Percentiles rank a stretch among this genome's conserved stretches.
Conservation (phyloP, 2,888 invertebrate genomes). For the Antheraea assamensis region DNA sequence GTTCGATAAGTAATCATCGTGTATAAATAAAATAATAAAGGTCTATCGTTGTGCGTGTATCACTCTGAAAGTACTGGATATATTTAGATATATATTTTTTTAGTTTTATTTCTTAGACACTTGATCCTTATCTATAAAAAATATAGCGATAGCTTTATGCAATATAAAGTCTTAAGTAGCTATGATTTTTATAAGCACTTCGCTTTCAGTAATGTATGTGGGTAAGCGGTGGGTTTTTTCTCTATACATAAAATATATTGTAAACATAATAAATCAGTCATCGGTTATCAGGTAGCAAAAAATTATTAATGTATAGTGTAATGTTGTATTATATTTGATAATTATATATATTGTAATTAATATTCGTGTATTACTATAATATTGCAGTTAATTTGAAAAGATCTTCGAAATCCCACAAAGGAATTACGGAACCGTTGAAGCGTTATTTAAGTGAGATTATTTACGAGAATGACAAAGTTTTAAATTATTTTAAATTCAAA, state of each 20-base stretch:
- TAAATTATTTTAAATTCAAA: slow-evolving; percentile 12
- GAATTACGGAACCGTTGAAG: slow-evolving; percentile 3
- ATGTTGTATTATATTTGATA: background rate
- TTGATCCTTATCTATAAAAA: too few relatives aligned
- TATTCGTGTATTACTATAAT: background rate
- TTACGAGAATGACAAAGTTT: background rate
- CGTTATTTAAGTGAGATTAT: slow-evolving; percentile 8
- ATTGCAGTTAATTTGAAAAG: slow-evolving; percentile 11
- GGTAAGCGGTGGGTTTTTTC: too few relatives aligned
- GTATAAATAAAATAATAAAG: too few relatives aligned
- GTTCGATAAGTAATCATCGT: background rate
- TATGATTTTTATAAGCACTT: too few relatives aligned
- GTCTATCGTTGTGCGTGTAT: too few relatives aligned
- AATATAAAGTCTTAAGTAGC: too few relatives aligned
- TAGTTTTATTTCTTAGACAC: too few relatives aligned
- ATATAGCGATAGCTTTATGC: too few relatives aligned
- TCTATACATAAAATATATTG: too few relatives aligned
- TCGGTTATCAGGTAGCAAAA: background rate
- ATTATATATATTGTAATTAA: background rate
- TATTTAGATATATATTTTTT: too few relatives aligned
- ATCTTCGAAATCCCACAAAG: background rate
- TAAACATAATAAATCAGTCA: background rate
- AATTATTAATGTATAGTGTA: background rate
- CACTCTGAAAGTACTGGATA: too few relatives aligned
- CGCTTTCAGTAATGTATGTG: too few relatives aligned